A percentile compares a stretch with the other conserved stretches of the same genome.
phyloP scores from a whole-genome alignment of 2,888 invertebrate species.

The Adelognathus sp. region DNA sequence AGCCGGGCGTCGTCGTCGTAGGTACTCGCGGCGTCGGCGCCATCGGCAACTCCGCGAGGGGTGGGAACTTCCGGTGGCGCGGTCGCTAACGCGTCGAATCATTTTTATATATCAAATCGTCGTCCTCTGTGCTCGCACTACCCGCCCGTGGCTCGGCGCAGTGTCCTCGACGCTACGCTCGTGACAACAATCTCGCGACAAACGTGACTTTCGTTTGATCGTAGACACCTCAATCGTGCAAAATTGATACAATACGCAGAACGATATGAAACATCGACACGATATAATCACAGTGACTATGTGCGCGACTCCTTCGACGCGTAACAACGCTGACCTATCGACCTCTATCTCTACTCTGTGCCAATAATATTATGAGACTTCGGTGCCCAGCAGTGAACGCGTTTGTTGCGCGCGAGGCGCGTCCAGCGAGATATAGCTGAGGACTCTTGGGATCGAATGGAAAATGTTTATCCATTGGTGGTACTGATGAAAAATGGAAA shows the following conservation, averaged over 20 bases:
- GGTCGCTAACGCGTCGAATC: not conserved
- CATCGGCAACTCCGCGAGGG: not conserved
- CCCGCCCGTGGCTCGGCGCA: not conserved
- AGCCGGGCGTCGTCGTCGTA: constrained; percentile 28
- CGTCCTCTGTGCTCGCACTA: not conserved
- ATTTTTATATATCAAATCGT: not conserved
- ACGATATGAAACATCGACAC: not conserved
- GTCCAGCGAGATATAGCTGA: not conserved
- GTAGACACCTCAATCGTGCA: no score
- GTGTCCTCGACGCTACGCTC: not conserved
- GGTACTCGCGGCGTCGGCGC: constrained; percentile 6
- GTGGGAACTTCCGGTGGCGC: not conserved
- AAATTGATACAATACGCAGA: not conserved
- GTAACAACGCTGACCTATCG: not conserved
- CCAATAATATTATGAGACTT: not conserved
- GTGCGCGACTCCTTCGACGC: not conserved
- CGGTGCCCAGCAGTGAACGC: not conserved
- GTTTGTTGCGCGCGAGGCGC: not conserved
- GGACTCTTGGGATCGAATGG: not conserved
- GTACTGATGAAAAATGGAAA: no score
- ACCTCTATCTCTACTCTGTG: not conserved
- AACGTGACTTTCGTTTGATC: no score
- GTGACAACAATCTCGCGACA: not conserved
- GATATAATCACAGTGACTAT: not conserved
- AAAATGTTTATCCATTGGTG: no score